Evolutionary conservation across 2,113 vertebrate species (phyloP).

Genomic region (Athene cunicularia): DNA sequence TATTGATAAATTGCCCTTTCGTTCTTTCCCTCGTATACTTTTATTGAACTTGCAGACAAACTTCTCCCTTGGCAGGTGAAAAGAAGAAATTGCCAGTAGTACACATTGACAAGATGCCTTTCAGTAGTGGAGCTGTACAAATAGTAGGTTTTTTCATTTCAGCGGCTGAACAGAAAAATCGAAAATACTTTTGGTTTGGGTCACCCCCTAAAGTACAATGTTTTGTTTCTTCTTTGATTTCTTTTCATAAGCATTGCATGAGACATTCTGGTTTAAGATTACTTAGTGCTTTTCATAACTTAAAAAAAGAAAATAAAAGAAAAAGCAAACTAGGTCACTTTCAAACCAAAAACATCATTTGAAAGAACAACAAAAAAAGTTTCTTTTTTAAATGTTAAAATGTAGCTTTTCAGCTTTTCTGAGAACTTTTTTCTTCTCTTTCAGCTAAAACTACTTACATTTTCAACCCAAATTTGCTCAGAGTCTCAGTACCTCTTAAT

Average conservation of each 20-base stretch:
- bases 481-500: not conserved
- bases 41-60: not conserved
- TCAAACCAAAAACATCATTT: not conserved
- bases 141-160: constrained; percentile 44
- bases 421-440: not conserved
- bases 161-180: not conserved
- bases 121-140: not conserved
- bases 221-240: constrained; percentile 32
- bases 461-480: not conserved
- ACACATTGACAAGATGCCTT: not conserved
- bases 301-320: not conserved
- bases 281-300: constrained; percentile 22
- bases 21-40: not conserved
- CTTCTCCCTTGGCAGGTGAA: constrained; percentile 30
- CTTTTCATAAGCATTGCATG: not conserved
- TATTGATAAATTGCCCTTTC: not conserved
- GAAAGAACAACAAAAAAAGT: not conserved
- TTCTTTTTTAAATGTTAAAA: not conserved
- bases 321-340: constrained; percentile 12
- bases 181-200: constrained; percentile 39
- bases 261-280: not conserved
- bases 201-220: constrained; percentile 6
- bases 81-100: constrained; percentile 14
- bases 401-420: not conserved
- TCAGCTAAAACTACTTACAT: not conserved